Evolutionary conservation across 2,113 vertebrate species (phyloP), one percentile per base, ranked within the genome.

Genomic region (Epinephelus cyanopodus): DNA sequence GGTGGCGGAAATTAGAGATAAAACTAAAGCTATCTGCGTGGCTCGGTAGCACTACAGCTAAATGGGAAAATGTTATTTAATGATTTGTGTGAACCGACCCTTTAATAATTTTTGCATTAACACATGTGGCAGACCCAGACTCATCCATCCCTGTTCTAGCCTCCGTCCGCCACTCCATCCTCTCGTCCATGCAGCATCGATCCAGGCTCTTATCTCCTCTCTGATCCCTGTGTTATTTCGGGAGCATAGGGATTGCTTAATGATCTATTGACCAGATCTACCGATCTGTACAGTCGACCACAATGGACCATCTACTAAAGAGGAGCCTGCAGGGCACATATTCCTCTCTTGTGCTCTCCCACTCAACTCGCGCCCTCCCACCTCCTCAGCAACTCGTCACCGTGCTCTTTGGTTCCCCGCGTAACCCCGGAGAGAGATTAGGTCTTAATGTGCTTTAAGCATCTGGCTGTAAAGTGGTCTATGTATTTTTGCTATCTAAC

Each of bases 221-320:
- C 89, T 91, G 85, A 94, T 94, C 94, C 89, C 85, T 77, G 84
- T 94, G 92, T 95, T 95, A 94, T 94, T 94, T 92, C 87, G 77
- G 91, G 85, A 90, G 85, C 85, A 83, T 82, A 86, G 92, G 94
- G 92, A 93, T 95, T 93, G 93, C 87, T 88, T 92, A 95, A 94
- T 94, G 94, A 95, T 95, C 93, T 95, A 94, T 95, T 90, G 92
- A 94, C 89, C 79, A 6, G 47, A 90, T 74, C 58, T 80, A 92
- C 93, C 47, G 90, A 94, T 91, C 88, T 70, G 64, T 88, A 91
- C 89, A 92, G 91, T 90, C 84, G 47, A 91, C 92, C 92, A 93
- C 92, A 93, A 84, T 89, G 89, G 88, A 75, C 53, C 90, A 79
- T 84, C 82, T 84, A 85, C 86, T 81, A 79, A 84, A 87, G 84